Conservation (phyloP, 2,888 invertebrate genomes). For the Chironomus riparius region DNA sequence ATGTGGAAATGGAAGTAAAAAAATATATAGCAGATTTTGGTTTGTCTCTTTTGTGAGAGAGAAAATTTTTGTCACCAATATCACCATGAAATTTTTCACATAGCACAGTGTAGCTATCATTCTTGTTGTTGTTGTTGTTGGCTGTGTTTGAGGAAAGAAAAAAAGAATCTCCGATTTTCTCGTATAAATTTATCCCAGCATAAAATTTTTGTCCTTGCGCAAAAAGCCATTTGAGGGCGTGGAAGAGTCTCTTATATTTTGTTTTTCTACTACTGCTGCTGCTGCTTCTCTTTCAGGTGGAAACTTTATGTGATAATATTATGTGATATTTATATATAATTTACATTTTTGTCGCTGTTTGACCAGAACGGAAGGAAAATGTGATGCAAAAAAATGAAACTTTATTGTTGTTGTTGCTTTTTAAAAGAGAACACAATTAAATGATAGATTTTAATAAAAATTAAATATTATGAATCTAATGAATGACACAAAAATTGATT, state of each 20-base stretch:
- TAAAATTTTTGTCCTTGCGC: slow-evolving; percentile 21
- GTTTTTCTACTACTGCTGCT: background rate
- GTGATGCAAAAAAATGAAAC: background rate
- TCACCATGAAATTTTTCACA: slow-evolving; percentile 18
- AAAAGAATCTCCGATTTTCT: background rate
- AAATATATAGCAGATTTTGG: background rate
- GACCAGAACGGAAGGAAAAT: background rate
- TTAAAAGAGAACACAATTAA: too few species aligned
- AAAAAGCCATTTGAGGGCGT: slow-evolving; percentile 23
- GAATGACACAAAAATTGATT: too few species aligned
- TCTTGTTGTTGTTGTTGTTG: slow-evolving; percentile 1
- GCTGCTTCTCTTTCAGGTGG: slow-evolving; percentile 12
- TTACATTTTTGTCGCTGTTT: background rate
- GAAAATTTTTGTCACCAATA: slow-evolving; percentile 24
- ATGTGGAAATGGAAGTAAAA: too few species aligned
- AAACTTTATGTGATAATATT: background rate
- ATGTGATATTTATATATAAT: slow-evolving; percentile 9
- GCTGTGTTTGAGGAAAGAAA: background rate
- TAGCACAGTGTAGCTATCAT: too few species aligned
- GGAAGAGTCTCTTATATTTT: background rate
- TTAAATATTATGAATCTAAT: too few species aligned
- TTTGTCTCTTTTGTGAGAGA: slow-evolving; percentile 6
- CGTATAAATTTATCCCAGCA: background rate
- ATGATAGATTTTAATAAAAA: too few species aligned
- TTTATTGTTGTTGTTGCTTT: too few species aligned